Percentiles rank a stretch among this genome's conserved stretches.
phyloP scores from a whole-genome alignment of 2,888 invertebrate genomes.

The Tipula lateralis region DNA sequence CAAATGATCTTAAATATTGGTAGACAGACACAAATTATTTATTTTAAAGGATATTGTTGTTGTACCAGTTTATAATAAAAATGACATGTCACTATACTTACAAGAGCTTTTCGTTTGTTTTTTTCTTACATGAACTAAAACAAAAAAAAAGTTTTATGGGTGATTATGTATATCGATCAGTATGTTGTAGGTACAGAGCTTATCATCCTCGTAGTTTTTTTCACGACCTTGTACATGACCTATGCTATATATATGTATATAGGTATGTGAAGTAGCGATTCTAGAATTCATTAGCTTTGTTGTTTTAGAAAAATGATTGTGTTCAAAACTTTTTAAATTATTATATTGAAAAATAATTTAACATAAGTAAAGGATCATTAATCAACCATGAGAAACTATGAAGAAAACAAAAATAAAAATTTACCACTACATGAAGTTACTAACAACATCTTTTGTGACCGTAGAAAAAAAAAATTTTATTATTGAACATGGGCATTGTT shows the following conservation, averaged over 20 bases:
- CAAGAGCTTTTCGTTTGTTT: neutral
- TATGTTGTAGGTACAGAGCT: neutral
- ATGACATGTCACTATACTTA: constrained; percentile 15
- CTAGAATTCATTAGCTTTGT: neutral
- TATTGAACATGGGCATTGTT: constrained; percentile 2
- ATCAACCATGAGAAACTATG: constrained; percentile 27
- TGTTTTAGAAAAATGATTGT: constrained; percentile 25
- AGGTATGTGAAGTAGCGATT: neutral
- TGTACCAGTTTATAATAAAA: constrained; percentile 19
- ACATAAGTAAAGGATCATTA: constrained; percentile 25
- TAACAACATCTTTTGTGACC: constrained; percentile 27
- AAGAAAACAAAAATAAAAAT: neutral
- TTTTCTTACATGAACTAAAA: neutral
- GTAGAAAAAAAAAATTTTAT: constrained; percentile 26
- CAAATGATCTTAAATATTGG: constrained; percentile 11
- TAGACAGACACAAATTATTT: constrained; percentile 11
- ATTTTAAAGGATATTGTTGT: neutral
- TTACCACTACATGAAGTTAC: constrained; percentile 28
- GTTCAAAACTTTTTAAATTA: neutral
- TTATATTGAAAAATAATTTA: constrained; percentile 14
- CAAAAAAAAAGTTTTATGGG: neutral
- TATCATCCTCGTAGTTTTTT: neutral
- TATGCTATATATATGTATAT: neutral
- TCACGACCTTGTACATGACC: constrained; percentile 11
- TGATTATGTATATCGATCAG: neutral